Base-by-base conservation (phyloP, 1,140 invertebrate species). In the Limonius californicus region DNA sequence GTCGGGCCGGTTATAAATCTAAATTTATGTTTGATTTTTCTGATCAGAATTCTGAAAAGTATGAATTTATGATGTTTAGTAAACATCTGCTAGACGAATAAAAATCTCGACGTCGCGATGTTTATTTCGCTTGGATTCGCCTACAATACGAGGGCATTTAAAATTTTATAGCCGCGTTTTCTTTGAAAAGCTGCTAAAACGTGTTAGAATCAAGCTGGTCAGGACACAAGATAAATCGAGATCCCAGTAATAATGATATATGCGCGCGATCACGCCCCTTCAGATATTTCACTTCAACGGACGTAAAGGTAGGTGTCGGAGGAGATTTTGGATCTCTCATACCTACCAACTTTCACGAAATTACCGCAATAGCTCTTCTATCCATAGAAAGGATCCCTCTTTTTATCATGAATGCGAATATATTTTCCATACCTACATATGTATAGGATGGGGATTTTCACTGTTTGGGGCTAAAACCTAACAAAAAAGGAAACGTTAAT, bases 181-280 rank as follows among this genome's bases (percentile, higher is more conserved):
- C 35, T 39, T 39, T 39, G 35, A 39, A 39, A 39, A 39, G 35
- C 35, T 39, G 35, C 8, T 39, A 39, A 39, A 39, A 39, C 35
- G n/a, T 39, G 8, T 39, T 39, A 39, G 35, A 39, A 39, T 39
- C 35, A 39, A 39, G 8, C 35, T 39, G 35, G 35, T 12, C 35
- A 19, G 54, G 62, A 63, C 62, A 63, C 39, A 54, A 63, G 62
- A 63, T 63, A 63, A 63, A 63, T 63, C 57, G 62, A 45, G 57
- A 63, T 63, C 62, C 62, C 57, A 57, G 54, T 63, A 63, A 63
- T 63, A 63, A 63, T 63, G 62, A 63, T 63, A 59, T 63, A 63
- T 59, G 45, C 47, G 19, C 50, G 16, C 50, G 19, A 54, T 54
- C 50, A 54, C 50, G 50, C 50, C 50, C 50, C 16, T 54, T 19